Evolutionary conservation across 2,113 vertebrate genomes (phyloP).

Genomic region (Eira barbara): DNA sequence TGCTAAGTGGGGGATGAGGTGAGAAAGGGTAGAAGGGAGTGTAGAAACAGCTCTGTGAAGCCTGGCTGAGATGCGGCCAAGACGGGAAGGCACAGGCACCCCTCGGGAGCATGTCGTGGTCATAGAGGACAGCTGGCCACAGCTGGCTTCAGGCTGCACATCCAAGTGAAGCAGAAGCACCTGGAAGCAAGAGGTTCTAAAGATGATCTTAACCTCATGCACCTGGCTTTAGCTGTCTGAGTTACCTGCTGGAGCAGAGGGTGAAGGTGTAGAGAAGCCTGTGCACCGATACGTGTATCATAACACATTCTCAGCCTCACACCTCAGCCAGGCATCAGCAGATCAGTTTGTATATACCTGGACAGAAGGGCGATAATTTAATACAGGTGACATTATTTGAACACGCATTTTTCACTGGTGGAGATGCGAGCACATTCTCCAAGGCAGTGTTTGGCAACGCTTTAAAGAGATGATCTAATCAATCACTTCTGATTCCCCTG

Average conservation of each 20-base stretch:
- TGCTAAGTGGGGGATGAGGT: background rate
- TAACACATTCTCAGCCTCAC: background rate
- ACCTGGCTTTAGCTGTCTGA: background rate
- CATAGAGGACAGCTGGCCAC: background rate
- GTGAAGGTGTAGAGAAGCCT: background rate
- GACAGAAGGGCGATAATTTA: background rate
- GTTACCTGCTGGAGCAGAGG: background rate
- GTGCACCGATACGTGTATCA: fast-evolving
- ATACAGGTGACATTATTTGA: background rate
- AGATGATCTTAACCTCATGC: background rate
- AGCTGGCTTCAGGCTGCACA: background rate
- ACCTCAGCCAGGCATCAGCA: background rate
- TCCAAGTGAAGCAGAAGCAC: background rate
- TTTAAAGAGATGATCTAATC: background rate
- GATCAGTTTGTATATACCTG: background rate
- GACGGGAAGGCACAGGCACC: background rate
- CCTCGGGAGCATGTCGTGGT: too few species aligned
- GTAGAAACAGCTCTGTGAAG: background rate
- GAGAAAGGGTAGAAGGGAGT: background rate
- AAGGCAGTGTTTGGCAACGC: background rate
- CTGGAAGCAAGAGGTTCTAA: background rate
- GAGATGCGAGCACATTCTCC: background rate
- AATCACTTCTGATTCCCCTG: background rate
- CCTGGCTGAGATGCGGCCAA: background rate
- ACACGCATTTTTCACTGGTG: background rate